A percentile compares a stretch with the other conserved stretches of the same genome.
Evolutionary conservation across 2,797 vertebrate genomes (phyloP).

Genomic region (Neopelma chrysocephalum): DNA sequence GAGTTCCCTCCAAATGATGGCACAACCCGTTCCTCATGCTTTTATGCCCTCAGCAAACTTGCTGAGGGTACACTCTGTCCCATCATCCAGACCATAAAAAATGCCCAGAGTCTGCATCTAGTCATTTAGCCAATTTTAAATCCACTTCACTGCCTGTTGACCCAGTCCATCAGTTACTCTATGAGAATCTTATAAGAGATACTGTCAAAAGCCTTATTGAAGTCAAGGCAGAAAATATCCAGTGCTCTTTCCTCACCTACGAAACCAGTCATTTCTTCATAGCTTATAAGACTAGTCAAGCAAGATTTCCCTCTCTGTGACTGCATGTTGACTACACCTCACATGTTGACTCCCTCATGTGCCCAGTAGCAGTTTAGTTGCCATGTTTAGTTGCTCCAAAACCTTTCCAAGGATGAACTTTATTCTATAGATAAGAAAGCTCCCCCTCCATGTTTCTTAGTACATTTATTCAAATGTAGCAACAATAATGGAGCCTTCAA

Average conservation of each 20-base stretch:
- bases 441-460: background rate
- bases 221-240: background rate
- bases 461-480: background rate
- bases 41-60: background rate
- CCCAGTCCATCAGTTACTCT: background rate
- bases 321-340: background rate
- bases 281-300: background rate
- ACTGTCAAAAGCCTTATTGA: background rate
- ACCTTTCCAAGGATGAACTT: background rate
- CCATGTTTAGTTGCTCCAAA: background rate
- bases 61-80: background rate
- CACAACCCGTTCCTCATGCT: accelerated
- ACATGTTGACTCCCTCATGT: background rate
- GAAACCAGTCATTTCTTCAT: background rate
- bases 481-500: background rate
- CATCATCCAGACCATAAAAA: background rate
- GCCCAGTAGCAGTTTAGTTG: background rate
- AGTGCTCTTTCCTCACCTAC: background rate
- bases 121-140: background rate
- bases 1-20: background rate
- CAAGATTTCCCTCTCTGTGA: background rate
- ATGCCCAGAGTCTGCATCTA: background rate
- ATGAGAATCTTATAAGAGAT: background rate
- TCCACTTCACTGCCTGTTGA: background rate
- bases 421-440: background rate